Evolutionary conservation across 2,888 invertebrate species (phyloP).

Genomic region (Tetheella fluctuosa): DNA sequence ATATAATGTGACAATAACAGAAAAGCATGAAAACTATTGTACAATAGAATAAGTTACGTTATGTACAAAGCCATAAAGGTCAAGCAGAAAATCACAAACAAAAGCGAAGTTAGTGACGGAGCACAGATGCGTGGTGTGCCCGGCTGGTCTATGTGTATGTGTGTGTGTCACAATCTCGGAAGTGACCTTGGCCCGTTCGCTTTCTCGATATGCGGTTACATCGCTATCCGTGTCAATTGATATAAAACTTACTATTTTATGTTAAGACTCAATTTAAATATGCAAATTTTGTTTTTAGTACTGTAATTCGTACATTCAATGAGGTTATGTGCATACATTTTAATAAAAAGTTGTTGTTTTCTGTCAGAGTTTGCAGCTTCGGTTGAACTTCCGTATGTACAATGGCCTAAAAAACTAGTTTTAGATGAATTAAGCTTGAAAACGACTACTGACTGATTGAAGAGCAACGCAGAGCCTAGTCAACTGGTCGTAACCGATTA

Average conservation of each 20-base stretch:
- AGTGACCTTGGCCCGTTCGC: conserved; percentile 11
- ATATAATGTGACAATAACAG: neutral
- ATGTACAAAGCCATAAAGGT: conserved; percentile 3
- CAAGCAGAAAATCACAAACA: neutral
- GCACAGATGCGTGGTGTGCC: neutral
- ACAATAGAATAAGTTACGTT: neutral
- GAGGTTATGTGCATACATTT: neutral
- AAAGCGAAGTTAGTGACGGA: neutral
- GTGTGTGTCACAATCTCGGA: conserved; percentile 6
- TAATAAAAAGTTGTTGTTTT: neutral
- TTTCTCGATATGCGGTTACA: conserved; percentile 6
- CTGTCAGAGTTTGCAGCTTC: neutral
- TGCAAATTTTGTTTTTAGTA: conserved; percentile 1
- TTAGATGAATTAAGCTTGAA: neutral
- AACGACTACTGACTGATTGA: too few species aligned
- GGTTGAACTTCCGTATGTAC: neutral
- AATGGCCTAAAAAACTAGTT: neutral
- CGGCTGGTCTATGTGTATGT: too few species aligned
- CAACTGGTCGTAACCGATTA: too few species aligned
- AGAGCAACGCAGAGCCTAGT: too few species aligned
- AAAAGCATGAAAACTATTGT: neutral
- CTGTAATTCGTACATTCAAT: conserved; percentile 5
- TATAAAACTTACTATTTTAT: conserved; percentile 1
- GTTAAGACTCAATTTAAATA: conserved; percentile 3
- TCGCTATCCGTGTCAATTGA: conserved; percentile 9